Evolutionary conservation across 2,888 invertebrate species (phyloP).

Genomic region (Buathra laborator): DNA sequence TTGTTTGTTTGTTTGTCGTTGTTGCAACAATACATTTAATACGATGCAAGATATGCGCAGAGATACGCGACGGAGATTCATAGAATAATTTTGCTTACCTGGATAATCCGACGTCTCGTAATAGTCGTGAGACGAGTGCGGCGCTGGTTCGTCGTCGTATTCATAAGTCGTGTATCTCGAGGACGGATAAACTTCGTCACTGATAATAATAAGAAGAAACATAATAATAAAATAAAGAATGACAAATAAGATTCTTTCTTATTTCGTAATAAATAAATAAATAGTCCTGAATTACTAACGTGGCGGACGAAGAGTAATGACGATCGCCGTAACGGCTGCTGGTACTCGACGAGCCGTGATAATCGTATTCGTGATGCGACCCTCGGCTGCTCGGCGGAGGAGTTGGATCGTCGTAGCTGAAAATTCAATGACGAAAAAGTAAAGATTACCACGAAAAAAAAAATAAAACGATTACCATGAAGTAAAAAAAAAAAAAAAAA

Average conservation of each 20-base stretch:
- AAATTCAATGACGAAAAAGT: constrained; percentile 72
- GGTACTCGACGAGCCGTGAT: constrained; percentile 79
- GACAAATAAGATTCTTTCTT: constrained; percentile 10
- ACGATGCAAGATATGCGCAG: constrained; percentile 28
- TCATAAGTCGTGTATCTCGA: constrained; percentile 82
- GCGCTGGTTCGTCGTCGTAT: constrained; percentile 82
- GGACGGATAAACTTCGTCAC: constrained; percentile 79
- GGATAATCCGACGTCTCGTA: constrained; percentile 85
- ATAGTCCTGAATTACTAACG: constrained; percentile 74
- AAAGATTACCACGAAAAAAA: constrained; percentile 6
- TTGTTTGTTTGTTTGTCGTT: constrained; percentile 39
- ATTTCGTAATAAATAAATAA: neutral
- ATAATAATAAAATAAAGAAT: neutral
- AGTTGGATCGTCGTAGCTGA: constrained; percentile 75
- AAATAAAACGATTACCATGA: constrained; percentile 1
- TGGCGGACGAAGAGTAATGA: constrained; percentile 80
- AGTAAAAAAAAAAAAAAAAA: constrained; percentile 52
- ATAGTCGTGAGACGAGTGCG: constrained; percentile 85
- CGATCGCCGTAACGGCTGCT: constrained; percentile 82
- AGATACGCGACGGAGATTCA: neutral
- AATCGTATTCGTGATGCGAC: constrained; percentile 84
- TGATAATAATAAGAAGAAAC: constrained; percentile 56
- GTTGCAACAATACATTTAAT: neutral
- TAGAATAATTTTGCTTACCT: constrained; percentile 79
- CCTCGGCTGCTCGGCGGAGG: constrained; percentile 74